Base-by-base conservation (phyloP, 1,140 invertebrate species). In the Conus betulinus region DNA sequence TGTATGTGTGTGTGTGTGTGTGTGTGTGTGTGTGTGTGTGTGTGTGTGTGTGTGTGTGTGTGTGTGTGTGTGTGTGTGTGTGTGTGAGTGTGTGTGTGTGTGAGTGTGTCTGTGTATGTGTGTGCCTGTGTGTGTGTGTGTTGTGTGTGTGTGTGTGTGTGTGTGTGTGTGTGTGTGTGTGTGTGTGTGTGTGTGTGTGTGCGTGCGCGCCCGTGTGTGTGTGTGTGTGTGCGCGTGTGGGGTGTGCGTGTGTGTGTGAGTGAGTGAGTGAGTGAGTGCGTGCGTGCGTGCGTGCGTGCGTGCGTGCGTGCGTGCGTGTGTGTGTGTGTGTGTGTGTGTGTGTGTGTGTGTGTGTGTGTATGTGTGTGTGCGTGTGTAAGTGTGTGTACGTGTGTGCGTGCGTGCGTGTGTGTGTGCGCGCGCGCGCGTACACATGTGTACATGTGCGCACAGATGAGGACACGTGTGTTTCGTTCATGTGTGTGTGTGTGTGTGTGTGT, bases 131-230 rank as follows among this genome's bases (percentile, higher is more conserved):
- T n/a, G n/a, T n/a, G n/a, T n/a, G n/a, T n/a, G n/a, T n/a, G n/a
- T n/a, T n/a, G n/a, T n/a, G n/a, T n/a, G n/a, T n/a, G n/a, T n/a
- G n/a, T n/a, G n/a, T n/a, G n/a, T n/a, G n/a, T n/a, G n/a, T n/a
- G 57, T 60, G 57, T 60, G 7, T 60, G 17, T 79, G 78, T 79
- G 78, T 83, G 81, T 83, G 39, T 83, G 81, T 83, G 39, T 83
- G 81, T 83, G 39, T 83, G 81, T 83, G 81, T 83, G 81, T 83
- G 81, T 83, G 39, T 83, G 81, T 39, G 39, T 52, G 81, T 39
- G 39, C 10, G 81, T 39, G 39, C 10, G 81, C n/a, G n/a, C n/a
- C n/a, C n/a, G n/a, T n/a, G n/a, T n/a, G n/a, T n/a, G n/a, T n/a
- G n/a, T n/a, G n/a, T n/a, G n/a, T n/a, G n/a, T n/a, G n/a, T n/a